Evolutionary conservation across 1,140 invertebrate species (phyloP).

Genomic region (Drosophila azteca): DNA sequence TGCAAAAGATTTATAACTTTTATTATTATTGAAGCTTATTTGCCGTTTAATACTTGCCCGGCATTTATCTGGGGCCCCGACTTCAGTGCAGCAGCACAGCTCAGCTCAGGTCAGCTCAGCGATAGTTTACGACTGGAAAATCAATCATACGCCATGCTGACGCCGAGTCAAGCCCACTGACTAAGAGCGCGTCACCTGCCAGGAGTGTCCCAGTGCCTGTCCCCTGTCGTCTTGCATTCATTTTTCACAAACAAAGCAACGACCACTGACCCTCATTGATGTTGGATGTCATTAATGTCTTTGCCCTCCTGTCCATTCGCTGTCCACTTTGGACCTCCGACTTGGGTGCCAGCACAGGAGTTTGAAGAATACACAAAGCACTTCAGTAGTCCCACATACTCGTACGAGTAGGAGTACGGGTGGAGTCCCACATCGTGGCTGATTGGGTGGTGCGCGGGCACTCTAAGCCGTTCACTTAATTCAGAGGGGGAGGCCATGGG

Average conservation of each 20-base stretch:
- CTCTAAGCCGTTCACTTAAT: slow-evolving; percentile 46
- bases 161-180: slow-evolving; percentile 24
- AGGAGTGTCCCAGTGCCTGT: background rate
- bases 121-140: slow-evolving; percentile 72
- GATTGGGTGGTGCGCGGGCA: background rate
- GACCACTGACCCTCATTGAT: slow-evolving; percentile 70
- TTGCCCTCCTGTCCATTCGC: slow-evolving; percentile 50
- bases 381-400: too few relatives aligned
- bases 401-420: too few relatives aligned
- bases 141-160: slow-evolving; percentile 79
- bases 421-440: too few relatives aligned
- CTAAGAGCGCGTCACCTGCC: slow-evolving; percentile 42
- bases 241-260: slow-evolving; percentile 57
- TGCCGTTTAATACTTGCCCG: slow-evolving; percentile 61
- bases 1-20: slow-evolving; percentile 82
- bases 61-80: slow-evolving; percentile 67
- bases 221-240: slow-evolving; percentile 60
- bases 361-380: slow-evolving; percentile 17
- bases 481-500: slow-evolving; percentile 11
- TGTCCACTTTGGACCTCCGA: slow-evolving; percentile 43
- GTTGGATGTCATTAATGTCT: slow-evolving; percentile 57
- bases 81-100: slow-evolving; percentile 20
- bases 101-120: slow-evolving; percentile 38
- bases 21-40: slow-evolving; percentile 83
- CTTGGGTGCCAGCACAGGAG: slow-evolving; percentile 30